Evolutionary conservation across 2,888 invertebrate genomes (phyloP).

Genomic region (Unio delphinus): DNA sequence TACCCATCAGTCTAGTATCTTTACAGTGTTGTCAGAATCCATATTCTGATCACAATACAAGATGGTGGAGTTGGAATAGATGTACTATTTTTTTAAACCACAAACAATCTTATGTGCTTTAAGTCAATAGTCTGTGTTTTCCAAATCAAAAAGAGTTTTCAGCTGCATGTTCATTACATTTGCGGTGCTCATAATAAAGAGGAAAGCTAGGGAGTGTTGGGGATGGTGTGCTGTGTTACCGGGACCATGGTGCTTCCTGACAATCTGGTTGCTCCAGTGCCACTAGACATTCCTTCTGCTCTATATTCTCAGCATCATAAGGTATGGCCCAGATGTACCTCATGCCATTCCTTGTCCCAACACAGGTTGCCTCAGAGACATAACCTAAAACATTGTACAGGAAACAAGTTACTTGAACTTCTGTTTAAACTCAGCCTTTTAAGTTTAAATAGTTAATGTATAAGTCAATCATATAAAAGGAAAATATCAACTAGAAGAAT

Average conservation of each 20-base stretch:
- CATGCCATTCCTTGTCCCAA: conserved; percentile 30
- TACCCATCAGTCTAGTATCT: too few species aligned
- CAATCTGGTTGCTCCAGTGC: conserved; percentile 61
- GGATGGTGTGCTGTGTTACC: conserved; percentile 39
- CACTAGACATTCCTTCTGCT: conserved; percentile 64
- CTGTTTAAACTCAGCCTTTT: too few species aligned
- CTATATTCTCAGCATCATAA: conserved; percentile 49
- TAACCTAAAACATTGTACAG: conserved; percentile 40
- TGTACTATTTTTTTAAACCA: too few species aligned
- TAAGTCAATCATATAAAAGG: too few species aligned
- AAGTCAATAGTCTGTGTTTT: too few species aligned
- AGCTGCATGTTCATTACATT: too few species aligned
- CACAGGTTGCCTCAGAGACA: conserved; percentile 49
- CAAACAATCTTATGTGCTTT: too few species aligned
- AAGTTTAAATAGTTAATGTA: too few species aligned
- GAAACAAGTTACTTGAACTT: too few species aligned
- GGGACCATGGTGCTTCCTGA: conserved; percentile 64
- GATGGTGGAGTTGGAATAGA: background rate
- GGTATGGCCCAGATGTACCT: conserved; percentile 68
- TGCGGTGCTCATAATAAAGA: too few species aligned
- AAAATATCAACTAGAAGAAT: too few species aligned
- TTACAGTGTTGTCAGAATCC: background rate
- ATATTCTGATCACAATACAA: background rate
- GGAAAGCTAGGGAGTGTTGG: background rate
- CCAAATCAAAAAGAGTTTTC: too few species aligned